phyloP scores from a whole-genome alignment of 2,113 vertebrate genomes.

The Phaethon lepturus region DNA sequence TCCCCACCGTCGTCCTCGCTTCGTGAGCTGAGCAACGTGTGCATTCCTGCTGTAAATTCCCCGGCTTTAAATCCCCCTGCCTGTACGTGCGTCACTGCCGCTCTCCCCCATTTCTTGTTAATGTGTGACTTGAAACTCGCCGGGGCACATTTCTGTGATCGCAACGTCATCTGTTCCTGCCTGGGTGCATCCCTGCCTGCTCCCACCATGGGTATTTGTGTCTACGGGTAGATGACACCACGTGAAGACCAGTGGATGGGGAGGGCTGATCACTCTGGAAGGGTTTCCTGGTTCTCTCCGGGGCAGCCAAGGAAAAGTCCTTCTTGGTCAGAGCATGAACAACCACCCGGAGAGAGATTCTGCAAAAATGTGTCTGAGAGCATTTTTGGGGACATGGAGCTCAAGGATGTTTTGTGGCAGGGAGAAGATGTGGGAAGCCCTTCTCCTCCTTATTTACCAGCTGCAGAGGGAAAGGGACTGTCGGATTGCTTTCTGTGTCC shows the following conservation, averaged over 20 bases:
- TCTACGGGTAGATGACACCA: background rate
- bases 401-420: background rate
- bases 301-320: background rate
- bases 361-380: background rate
- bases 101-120: background rate
- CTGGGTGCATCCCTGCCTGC: background rate
- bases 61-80: background rate
- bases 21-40: rapidly evolving
- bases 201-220: background rate
- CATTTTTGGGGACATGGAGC: background rate
- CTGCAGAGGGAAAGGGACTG: background rate
- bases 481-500: background rate
- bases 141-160: background rate
- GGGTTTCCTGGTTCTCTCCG: background rate
- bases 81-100: rapidly evolving
- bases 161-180: background rate
- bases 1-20: background rate
- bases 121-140: background rate
- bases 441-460: background rate
- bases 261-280: background rate
- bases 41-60: background rate
- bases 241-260: background rate
- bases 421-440: background rate
- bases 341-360: background rate
- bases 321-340: background rate